Evolutionary conservation across 92 coral and sea anemone species (phyloP), one percentile per base, ranked within the genome.

Genomic region (Epizoanthus scotinus): DNA sequence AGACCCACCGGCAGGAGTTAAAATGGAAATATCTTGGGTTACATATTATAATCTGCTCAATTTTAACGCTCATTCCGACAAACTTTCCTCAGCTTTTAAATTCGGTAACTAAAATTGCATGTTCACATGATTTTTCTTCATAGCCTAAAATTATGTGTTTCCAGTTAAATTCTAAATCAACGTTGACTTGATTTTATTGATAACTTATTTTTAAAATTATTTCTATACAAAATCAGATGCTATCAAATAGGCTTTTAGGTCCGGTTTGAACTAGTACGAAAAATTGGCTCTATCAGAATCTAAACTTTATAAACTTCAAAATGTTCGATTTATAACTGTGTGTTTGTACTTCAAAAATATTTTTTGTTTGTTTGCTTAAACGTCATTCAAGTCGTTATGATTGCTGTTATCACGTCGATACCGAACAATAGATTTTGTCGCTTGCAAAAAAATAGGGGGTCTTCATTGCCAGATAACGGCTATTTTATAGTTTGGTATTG

Each of bases 161-260:
- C 17, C 54, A 57, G 7, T 75, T 34, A 58, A 67, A 22, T 0
- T 38, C 15, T 17, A 75, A 31, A n/a, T 68, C 56, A 22, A 50
- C n/a, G 73, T 22, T 2, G 22, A 21, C 55, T 17, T 18, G 68
- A 75, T 59, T 58, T 18, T 75, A 34, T 4, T 58, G 40, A 54
- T 40, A 59, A 74, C 42, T 63, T 75, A 36, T 28, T 59, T 75
- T 75, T n/a, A n/a, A n/a, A n/a, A n/a, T n/a, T n/a, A 75, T 75
- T 68, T 24, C 1, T 26, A 3, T 29, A 40, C n/a, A n/a, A n/a
- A n/a, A 22, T 17, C 68, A 75, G 38, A 66, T 26, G 68, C 81
- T 75, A 68, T 75, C 81, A 75, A 75, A 75, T 27, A 38, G 28
- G 22, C 34, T 31, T 63, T n/a, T n/a, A n/a, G n/a, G n/a, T n/a